Conservation (phyloP, 2,113 vertebrate genomes). For the Grantiella picta region DNA sequence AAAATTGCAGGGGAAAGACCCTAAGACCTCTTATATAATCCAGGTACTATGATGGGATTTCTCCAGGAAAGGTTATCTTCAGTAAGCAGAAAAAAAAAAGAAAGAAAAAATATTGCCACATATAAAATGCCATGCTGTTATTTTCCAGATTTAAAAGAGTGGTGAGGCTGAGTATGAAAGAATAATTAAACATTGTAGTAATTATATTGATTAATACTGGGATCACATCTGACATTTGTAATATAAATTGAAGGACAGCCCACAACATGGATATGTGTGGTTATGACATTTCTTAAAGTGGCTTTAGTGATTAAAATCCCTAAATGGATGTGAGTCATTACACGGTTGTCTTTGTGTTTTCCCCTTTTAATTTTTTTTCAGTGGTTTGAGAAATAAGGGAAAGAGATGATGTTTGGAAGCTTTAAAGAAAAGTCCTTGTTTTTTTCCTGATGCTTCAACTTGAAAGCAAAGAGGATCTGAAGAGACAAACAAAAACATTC, state of each 20-base stretch:
- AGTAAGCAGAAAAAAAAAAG: background rate
- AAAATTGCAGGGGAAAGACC: background rate
- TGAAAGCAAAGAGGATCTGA: background rate
- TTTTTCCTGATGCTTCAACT: background rate
- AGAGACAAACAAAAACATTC: conserved; percentile 8
- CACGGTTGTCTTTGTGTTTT: background rate
- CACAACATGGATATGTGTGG: background rate
- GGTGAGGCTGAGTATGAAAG: conserved; percentile 6
- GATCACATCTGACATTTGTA: conserved; percentile 58
- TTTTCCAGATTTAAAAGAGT: conserved; percentile 36
- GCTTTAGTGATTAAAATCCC: conserved; percentile 10
- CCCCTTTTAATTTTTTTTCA: background rate
- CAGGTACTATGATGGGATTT: background rate
- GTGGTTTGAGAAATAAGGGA: background rate
- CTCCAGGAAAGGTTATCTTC: background rate
- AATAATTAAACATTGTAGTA: conserved; percentile 35
- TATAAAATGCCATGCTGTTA: background rate
- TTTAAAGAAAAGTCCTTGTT: background rate
- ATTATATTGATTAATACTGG: conserved; percentile 56
- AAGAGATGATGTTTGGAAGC: background rate
- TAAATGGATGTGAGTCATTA: conserved; percentile 25
- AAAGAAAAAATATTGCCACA: background rate
- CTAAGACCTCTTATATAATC: background rate
- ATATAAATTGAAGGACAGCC: conserved; percentile 40
- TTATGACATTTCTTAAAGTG: conserved; percentile 37